These are phyloP conservation scores for Zygogramma bicolorata DNA, from an alignment of 2,888 invertebrate genomes.

Conservation along the genomic window DNA sequence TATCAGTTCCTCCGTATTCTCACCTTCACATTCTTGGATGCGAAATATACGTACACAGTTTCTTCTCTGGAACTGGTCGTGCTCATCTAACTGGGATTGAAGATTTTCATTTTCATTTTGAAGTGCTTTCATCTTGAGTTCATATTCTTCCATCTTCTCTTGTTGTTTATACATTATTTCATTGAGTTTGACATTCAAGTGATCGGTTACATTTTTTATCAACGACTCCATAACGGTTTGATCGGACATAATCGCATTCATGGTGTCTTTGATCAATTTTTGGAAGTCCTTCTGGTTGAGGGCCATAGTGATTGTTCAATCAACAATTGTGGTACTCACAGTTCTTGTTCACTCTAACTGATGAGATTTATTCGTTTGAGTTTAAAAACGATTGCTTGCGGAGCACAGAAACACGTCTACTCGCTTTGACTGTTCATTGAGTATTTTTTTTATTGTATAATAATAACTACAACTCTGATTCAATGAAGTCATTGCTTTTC, in stretches of 20 bases:
- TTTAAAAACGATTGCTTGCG: not conserved
- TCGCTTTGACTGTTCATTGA: not conserved
- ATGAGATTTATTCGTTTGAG: not conserved
- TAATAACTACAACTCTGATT: too few species aligned
- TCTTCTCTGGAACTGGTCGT: too few species aligned
- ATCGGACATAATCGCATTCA: not conserved
- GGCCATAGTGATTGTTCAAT: not conserved
- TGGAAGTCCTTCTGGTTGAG: conserved; percentile 3
- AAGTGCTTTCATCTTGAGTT: not conserved
- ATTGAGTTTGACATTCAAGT: not conserved
- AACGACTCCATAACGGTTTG: not conserved
- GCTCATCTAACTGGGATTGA: too few species aligned
- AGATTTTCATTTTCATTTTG: conserved; percentile 3
- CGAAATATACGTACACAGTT: too few species aligned
- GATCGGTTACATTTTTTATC: not conserved
- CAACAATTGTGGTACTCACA: not conserved
- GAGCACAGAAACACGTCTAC: not conserved
- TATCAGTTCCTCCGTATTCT: too few species aligned
- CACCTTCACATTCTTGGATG: too few species aligned
- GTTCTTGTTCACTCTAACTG: not conserved
- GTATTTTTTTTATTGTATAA: too few species aligned
- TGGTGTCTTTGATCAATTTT: not conserved
- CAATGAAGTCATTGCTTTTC: too few species aligned
- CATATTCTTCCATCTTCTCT: conserved; percentile 9
- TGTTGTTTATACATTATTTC: conserved; percentile 8